Conservation (phyloP, 2,888 invertebrate genomes). For the Mamestra brassicae region DNA sequence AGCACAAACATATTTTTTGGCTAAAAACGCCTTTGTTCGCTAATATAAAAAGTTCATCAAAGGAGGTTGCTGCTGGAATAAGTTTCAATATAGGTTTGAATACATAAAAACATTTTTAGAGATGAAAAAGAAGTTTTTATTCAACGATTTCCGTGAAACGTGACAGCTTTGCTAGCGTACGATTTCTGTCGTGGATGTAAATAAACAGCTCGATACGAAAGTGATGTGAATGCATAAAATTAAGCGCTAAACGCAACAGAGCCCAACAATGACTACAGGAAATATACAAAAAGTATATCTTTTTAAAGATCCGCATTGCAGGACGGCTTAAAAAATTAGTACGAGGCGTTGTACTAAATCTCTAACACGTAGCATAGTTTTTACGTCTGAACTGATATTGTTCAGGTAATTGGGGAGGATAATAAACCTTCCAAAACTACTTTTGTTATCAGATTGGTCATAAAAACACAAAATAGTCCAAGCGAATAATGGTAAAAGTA, state of each 20-base stretch:
- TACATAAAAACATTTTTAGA: conserved; percentile 25
- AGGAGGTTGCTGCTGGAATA: conserved; percentile 8
- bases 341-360: conserved; percentile 27
- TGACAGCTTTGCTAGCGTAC: conserved; percentile 38
- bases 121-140: conserved; percentile 47
- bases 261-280: conserved; percentile 39
- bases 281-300: conserved; percentile 49
- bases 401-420: conserved; percentile 23
- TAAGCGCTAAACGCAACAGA: conserved; percentile 43
- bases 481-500: conserved; percentile 78
- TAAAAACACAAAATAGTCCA: conserved; percentile 78
- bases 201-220: conserved; percentile 44
- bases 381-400: conserved; percentile 22
- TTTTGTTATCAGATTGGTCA: conserved; percentile 60
- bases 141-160: conserved; percentile 47
- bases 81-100: conserved; percentile 19
- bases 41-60: conserved; percentile 11
- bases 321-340: conserved; percentile 62
- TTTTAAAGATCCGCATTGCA: conserved; percentile 79
- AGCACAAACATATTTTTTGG: conserved; percentile 62
- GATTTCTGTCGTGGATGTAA: conserved; percentile 36
- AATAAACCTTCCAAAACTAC: conserved; percentile 42
- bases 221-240: conserved; percentile 40
- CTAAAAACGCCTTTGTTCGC: conserved; percentile 21
- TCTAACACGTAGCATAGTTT: conserved; percentile 35